Base-by-base conservation (phyloP, 1,140 invertebrate genomes). In the Zophobas atratus region DNA sequence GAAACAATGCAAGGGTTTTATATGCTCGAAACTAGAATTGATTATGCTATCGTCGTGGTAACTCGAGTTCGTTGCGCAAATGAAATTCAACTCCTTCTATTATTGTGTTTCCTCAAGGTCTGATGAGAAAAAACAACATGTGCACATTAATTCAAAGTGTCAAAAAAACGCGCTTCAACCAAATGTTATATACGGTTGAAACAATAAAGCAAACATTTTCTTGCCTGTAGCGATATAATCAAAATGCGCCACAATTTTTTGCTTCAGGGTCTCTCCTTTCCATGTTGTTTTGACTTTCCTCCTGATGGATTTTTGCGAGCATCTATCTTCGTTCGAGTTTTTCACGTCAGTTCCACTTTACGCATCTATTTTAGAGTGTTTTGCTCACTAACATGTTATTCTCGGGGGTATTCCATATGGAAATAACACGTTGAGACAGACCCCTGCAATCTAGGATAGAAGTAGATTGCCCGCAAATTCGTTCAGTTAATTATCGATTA, bases 371-470 rank as follows among this genome's bases (percentile, higher is more conserved):
- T 51, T 51, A 5, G 6, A 51, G 49, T 51, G 49, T 51, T 51
- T 51, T 51, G 49, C 49, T 51, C 20, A 51, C 49, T 51, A 51
- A 51, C 49, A 51, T 51, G 49, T 51, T 51, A 51, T 51, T 20
- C 49, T 20, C 49, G n/a, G 2, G 49, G n/a, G 49, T 4, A 51
- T 51, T 4, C 20, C 49, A 20, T 20, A 6, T 51, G 49, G 49
- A 51, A 51, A 51, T 51, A 51, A 51, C 49, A 51, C 4, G 49
- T 51, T 51, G 6, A 51, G 49, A 51, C 49, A 51, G 49, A 51
- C 49, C 49, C 49, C 49, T 51, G 2, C 20, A 51, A 51, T 51
- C 6, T 51, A 51, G 20, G 20, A 20, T 20, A 20, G 20, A 20
- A 20, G 20, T 20, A 20, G 20, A 20, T 20, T 20, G 20, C 20